Evolutionary conservation across 2,888 invertebrate genomes (phyloP), one percentile per base, ranked within the genome.

Genomic region (Tenthredo notha): DNA sequence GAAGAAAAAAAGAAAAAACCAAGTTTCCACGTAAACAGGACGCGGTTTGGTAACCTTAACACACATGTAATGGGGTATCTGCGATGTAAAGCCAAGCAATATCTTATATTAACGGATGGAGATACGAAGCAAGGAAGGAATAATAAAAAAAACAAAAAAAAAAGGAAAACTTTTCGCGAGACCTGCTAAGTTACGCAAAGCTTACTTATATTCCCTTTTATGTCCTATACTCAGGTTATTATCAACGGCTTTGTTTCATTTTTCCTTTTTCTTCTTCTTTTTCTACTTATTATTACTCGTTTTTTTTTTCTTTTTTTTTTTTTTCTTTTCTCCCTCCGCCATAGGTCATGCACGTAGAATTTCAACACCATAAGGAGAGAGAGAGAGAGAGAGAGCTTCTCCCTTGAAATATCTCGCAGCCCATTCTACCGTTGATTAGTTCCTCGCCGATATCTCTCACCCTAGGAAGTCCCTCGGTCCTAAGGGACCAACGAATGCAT

Each of bases 391-490:
- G 50, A 47, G 77, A 54, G 33, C 0, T 15, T 47, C 61, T 61
- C 80, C 80, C 58, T 80, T 21, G 58, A 61, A 80, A 40, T 15
- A n/a, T 58, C 80, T 21, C 21, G 18, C 50, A 21, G 58, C n/a
- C 80, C 58, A 80, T 80, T 87, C 88, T 87, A 88, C 74, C 90
- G 90, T 91, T 91, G 91, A 91, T 90, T 91, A 90, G 91, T 90
- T 91, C 88, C 87, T 89, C 88, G 89, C 87, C 90, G 89, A 90
- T 90, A 88, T 91, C 89, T 88, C 89, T 86, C 87, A 85, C 86
- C 87, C 88, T 77, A 74, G 18, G 40, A 58, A 21, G 33, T 40
- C 58, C 87, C 85, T 78, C 77, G 85, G 87, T 90, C 90, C 88
- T 89, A 40, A 37, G 88, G 88, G 89, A 84, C 86, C 86, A 87